Evolutionary conservation across 2,888 invertebrate genomes (phyloP).

Genomic region (Ligdia adustata): DNA sequence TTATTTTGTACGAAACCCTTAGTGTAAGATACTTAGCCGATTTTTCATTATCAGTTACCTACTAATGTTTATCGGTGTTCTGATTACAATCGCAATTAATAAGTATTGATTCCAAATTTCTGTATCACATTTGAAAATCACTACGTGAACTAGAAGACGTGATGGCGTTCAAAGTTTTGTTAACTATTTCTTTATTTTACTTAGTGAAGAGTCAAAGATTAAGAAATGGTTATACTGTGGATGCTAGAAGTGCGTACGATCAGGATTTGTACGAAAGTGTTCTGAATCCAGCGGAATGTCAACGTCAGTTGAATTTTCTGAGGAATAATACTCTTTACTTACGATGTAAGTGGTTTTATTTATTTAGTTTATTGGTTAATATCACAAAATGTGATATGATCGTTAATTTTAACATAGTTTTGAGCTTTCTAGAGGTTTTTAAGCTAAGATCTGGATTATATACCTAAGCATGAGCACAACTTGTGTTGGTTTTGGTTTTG

Average conservation of each 20-base stretch:
- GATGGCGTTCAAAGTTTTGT: constrained; percentile 22
- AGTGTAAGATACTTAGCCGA: not conserved
- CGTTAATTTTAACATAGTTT: too few species aligned
- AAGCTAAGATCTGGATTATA: too few species aligned
- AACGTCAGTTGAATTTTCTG: constrained; percentile 43
- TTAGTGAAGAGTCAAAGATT: constrained; percentile 8
- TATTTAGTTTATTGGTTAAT: not conserved
- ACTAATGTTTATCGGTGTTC: constrained; percentile 22
- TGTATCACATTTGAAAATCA: not conserved
- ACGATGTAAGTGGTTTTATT: constrained; percentile 44
- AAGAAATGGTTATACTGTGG: constrained; percentile 6
- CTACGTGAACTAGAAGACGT: not conserved
- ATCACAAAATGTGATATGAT: too few species aligned
- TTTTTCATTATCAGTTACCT: constrained; percentile 2
- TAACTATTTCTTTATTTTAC: constrained; percentile 5
- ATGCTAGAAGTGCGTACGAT: constrained; percentile 47
- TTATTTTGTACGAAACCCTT: not conserved
- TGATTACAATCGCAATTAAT: constrained; percentile 29
- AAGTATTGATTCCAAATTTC: constrained; percentile 6
- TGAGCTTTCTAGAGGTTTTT: too few species aligned
- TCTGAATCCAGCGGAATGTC: constrained; percentile 48
- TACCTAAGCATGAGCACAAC: too few species aligned
- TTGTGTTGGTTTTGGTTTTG: too few species aligned
- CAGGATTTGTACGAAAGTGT: constrained; percentile 51
- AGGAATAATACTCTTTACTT: constrained; percentile 32